Evolutionary conservation across 2,888 invertebrate species (phyloP), one percentile per base, ranked within the genome.

Genomic region (Limnephilus marmoratus): DNA sequence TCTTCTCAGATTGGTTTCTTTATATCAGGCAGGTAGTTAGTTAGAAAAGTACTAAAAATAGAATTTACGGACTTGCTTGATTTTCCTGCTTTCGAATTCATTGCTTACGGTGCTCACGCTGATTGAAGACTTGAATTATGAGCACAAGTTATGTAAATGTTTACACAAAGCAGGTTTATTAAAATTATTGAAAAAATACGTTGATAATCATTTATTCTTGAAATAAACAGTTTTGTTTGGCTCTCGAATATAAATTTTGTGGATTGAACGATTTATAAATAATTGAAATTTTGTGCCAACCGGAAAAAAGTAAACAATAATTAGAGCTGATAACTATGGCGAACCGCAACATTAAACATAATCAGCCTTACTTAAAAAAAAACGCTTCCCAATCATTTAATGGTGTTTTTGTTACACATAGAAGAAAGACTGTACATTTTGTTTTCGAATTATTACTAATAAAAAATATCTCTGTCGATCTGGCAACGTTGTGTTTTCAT

Each of bases 1-100:
- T 68, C 68, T 68, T 68, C n/a, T 68, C 68, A 68, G 68, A 68
- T 68, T 68, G 68, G 68, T 68, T 68, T 68, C 68, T 68, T 68
- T 68, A 68, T 68, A 68, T 68, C 53, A 53, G 53, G 68, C 7
- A 11, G 68, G 68, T 68, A 68, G 24, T 68, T 68, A 68, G 68
- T 68, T 68, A n/a, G n/a, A 24, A 68, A n/a, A 68, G 7, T 68
- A 24, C 24, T 68, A 24, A 68, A 68, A 68, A 68, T 68, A 24
- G 68, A 68, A 68, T 68, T 68, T 68, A 68, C 68, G 7, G 68
- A 68, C n/a, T 68, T 24, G 68, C 24, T 68, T 68, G 68, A 68
- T 68, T 68, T 68, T 68, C 68, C 24, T n/a, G 24, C 24, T 68
- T n/a, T 68, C 24, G 68, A 68, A 68, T 68, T 68, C 68, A 68